Percentiles rank a stretch among this genome's conserved stretches.
phyloP scores from a whole-genome alignment of 1,140 invertebrate species.

The Cydia pomonella region DNA sequence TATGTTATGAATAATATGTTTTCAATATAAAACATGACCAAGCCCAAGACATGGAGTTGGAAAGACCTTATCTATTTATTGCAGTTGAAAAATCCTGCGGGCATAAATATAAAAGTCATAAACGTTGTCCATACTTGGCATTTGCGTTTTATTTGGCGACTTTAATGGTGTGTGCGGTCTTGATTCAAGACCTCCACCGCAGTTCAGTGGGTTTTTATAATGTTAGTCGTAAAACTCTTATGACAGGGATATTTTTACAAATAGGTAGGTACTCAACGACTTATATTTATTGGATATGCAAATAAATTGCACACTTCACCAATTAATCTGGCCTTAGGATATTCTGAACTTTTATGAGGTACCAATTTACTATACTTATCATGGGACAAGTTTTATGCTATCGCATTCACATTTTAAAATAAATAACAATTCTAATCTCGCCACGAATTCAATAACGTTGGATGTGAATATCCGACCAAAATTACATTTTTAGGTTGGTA shows the following conservation, averaged over 20 bases:
- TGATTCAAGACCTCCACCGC: not conserved
- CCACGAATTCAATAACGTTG: too few relatives aligned
- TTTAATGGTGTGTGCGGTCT: not conserved
- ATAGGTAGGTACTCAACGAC: not conserved
- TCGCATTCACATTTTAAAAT: not conserved
- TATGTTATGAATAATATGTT: conserved; percentile 43
- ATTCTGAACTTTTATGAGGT: not conserved
- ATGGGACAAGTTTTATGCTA: not conserved
- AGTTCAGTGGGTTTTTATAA: not conserved
- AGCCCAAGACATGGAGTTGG: conserved; percentile 48
- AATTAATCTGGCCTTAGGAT: not conserved
- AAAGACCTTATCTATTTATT: conserved; percentile 49
- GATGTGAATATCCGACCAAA: too few relatives aligned
- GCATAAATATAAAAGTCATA: conserved; percentile 53
- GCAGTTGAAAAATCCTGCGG: conserved; percentile 42
- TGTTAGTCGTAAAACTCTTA: not conserved
- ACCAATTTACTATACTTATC: too few relatives aligned
- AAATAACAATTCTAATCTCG: too few relatives aligned
- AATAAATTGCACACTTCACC: not conserved
- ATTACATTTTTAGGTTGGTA: too few relatives aligned
- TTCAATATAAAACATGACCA: conserved; percentile 55
- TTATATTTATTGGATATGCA: not conserved
- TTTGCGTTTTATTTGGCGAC: conserved; percentile 15
- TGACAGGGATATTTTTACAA: conserved; percentile 1
- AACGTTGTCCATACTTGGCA: conserved; percentile 37